Conservation (phyloP, 2,888 invertebrate species). For the Elmis aenea region DNA sequence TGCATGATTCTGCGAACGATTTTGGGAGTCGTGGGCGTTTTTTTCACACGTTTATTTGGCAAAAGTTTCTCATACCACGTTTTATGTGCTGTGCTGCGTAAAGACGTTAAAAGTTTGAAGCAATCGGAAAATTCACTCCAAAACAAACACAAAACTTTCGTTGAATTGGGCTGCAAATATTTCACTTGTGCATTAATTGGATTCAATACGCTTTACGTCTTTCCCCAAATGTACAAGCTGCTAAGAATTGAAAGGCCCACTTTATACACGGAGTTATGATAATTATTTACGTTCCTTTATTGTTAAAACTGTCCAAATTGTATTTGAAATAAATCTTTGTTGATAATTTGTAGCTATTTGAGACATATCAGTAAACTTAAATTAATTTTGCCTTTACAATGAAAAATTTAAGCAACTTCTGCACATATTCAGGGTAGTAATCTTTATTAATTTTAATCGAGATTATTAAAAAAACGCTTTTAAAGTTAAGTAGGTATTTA, state of each 20-base stretch:
- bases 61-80: constrained; percentile 67
- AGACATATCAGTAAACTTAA: too few species aligned
- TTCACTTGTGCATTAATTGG: constrained; percentile 76
- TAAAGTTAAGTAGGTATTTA: too few species aligned
- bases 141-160: constrained; percentile 66
- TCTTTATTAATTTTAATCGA: too few species aligned
- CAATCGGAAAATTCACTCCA: constrained; percentile 61
- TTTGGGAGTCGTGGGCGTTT: constrained; percentile 70
- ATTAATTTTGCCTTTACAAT: too few species aligned
- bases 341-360: too few species aligned
- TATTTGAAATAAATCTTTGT: too few species aligned
- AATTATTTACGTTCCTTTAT: too few species aligned
- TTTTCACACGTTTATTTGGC: constrained; percentile 62
- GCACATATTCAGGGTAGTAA: too few species aligned
- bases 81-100: constrained; percentile 63
- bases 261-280: constrained; percentile 79
- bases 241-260: constrained; percentile 75
- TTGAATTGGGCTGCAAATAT: constrained; percentile 81
- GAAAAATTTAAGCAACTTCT: too few species aligned
- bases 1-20: constrained; percentile 63
- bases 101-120: constrained; percentile 61
- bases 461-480: too few species aligned
- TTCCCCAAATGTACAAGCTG: constrained; percentile 72
- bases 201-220: constrained; percentile 68
- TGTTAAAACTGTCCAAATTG: too few species aligned